Evolutionary conservation across 2,888 invertebrate species (phyloP), one percentile per base, ranked within the genome.

Genomic region (Periphyllus acericola): DNA sequence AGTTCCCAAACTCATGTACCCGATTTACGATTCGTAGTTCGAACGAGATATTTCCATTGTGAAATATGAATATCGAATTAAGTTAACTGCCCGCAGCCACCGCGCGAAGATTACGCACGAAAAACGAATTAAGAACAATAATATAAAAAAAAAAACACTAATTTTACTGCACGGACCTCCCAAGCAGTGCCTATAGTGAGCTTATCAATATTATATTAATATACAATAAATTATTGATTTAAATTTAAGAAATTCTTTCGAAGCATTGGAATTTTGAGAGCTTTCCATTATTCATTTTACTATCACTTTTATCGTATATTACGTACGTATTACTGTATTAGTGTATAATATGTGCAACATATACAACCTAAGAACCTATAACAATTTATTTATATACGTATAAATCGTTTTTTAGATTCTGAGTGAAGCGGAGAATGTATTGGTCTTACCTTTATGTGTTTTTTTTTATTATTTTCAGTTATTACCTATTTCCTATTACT

Each of bases 291-390:
- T 21, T 71, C 25, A 8, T n/a, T 83, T 72, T 72, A 83, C 82
- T 72, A 71, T 83, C 82, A 83, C 72, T 83, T 83, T 83, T 68
- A 66, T 66, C 29, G 25, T n/a, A 32, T n/a, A 32, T n/a, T 60
- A 60, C 34, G 17, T 60, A n/a, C 9, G 55, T n/a, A n/a, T n/a
- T 66, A 34, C 25, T 75, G 29, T 21, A 46, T 46, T 46, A 52
- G 19, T 46, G 8, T 29, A 76, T 78, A 52, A 14, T 75, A 75
- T 60, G 9, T 19, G 55, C 21, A 21, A 5, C 3, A 60, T 60
- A 9, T 60, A 25, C 25, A 25, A 60, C 25, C 60, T 25, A 60
- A 21, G 21, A 3, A 60, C 60, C 25, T 9, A 25, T 6, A 60
- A 21, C 25, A 60, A 25, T 21, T 21, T 60, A 60, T 60, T 21